phyloP scores from a whole-genome alignment of 2,888 invertebrate genomes.

The Sarcophaga rosellei region DNA sequence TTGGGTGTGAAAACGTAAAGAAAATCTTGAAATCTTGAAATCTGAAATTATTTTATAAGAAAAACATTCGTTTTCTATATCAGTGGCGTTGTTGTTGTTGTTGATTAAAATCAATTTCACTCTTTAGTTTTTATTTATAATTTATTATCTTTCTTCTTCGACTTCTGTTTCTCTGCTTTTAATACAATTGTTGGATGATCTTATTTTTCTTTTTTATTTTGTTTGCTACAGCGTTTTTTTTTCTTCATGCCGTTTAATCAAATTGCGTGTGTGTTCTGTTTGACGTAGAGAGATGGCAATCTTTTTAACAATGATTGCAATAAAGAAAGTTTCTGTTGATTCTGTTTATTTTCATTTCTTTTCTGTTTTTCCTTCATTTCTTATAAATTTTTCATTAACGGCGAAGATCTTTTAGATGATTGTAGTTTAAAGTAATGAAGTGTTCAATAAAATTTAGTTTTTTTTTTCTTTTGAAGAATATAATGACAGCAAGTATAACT shows the following conservation, averaged over 20 bases:
- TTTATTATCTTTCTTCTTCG: slow-evolving; percentile 24
- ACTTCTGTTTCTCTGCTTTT: slow-evolving; percentile 15
- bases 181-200: slow-evolving; percentile 53
- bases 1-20: slow-evolving; percentile 17
- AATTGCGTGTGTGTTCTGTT: slow-evolving; percentile 67
- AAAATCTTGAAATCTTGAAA: slow-evolving; percentile 17
- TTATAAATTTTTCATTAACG: slow-evolving; percentile 51
- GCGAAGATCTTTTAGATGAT: slow-evolving; percentile 3
- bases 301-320: slow-evolving; percentile 63
- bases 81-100: slow-evolving; percentile 36
- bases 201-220: slow-evolving; percentile 35
- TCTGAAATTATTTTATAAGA: slow-evolving; percentile 41
- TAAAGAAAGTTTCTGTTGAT: slow-evolving; percentile 63
- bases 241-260: slow-evolving; percentile 47
- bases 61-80: slow-evolving; percentile 35
- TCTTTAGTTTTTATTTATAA: slow-evolving; percentile 40
- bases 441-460: not conserved
- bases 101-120: slow-evolving; percentile 64
- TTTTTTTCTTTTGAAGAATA: too few relatives aligned
- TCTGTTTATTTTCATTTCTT: slow-evolving; percentile 3
- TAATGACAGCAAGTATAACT: too few relatives aligned
- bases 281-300: slow-evolving; percentile 65
- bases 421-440: not conserved
- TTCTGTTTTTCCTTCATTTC: not conserved
- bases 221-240: not conserved